These are phyloP conservation scores for Esox niger DNA, from an alignment of 2,113 vertebrate genomes.

Conservation along the genomic window DNA sequence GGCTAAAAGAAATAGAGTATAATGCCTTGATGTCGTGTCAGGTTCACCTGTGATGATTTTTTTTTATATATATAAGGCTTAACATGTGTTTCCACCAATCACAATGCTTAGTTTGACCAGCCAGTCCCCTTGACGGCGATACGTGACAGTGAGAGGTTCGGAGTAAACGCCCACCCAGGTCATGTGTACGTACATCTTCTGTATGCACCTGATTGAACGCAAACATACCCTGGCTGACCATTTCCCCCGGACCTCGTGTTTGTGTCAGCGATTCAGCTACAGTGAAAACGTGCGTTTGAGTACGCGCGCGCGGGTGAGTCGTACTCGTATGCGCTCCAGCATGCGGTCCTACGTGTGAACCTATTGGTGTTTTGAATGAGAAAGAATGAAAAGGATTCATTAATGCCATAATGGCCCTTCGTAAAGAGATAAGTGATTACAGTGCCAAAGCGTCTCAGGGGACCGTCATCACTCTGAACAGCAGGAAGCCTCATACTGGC, in stretches of 20 bases:
- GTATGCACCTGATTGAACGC: slow-evolving; percentile 53
- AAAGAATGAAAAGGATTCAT: no score
- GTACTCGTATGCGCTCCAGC: neutral
- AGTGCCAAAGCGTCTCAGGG: no score
- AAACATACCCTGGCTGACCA: slow-evolving; percentile 51
- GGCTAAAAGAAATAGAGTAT: no score
- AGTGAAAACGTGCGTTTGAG: neutral
- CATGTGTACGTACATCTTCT: slow-evolving; percentile 48
- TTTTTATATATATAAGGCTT: no score
- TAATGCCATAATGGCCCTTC: no score
- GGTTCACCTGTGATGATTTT: no score
- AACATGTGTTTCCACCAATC: no score
- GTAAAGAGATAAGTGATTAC: no score
- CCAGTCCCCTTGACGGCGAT: neutral
- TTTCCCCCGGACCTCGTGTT: slow-evolving; percentile 42
- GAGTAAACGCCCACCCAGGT: slow-evolving; percentile 40
- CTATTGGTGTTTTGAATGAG: neutral
- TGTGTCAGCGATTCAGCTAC: slow-evolving; percentile 39
- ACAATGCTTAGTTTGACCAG: no score
- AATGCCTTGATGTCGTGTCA: no score
- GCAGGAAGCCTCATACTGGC: slow-evolving; percentile 17
- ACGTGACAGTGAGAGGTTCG: neutral
- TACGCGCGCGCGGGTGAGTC: neutral
- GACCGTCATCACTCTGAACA: neutral
- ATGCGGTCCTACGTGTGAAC: neutral